Evolutionary conservation across 2,113 vertebrate species (phyloP).

Genomic region (Tychaedon coryphoeus): DNA sequence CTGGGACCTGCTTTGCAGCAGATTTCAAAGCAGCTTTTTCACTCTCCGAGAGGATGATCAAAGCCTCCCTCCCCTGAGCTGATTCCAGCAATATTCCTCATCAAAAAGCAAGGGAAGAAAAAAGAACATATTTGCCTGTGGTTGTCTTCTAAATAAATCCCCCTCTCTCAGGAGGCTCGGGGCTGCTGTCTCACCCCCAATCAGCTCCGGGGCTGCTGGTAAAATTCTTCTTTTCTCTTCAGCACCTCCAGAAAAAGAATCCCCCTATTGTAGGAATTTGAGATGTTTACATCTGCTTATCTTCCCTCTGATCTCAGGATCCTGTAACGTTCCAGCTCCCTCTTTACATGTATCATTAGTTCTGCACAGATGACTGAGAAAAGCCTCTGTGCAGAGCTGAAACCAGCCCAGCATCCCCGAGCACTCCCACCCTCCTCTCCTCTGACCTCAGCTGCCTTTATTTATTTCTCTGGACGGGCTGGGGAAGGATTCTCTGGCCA

Average conservation of each 20-base stretch:
- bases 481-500: neutral
- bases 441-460: neutral
- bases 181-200: neutral
- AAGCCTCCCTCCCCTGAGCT: conserved; percentile 30
- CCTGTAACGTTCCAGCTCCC: neutral
- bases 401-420: neutral
- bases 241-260: conserved; percentile 4
- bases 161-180: neutral
- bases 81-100: conserved; percentile 41
- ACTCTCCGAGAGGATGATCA: neutral
- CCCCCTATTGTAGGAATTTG: neutral
- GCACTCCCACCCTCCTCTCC: neutral
- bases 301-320: conserved; percentile 6
- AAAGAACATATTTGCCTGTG: conserved; percentile 27
- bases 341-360: neutral
- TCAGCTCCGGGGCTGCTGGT: neutral
- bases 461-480: neutral
- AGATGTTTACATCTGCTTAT: conserved; percentile 47
- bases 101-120: conserved; percentile 4
- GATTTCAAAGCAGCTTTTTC: conserved; percentile 42
- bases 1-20: neutral
- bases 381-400: neutral
- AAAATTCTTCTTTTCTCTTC: neutral
- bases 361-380: neutral
- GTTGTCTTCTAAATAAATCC: conserved; percentile 51